Base-by-base conservation (phyloP, 2,888 invertebrate species). In the Ichneumoninae sp. region DNA sequence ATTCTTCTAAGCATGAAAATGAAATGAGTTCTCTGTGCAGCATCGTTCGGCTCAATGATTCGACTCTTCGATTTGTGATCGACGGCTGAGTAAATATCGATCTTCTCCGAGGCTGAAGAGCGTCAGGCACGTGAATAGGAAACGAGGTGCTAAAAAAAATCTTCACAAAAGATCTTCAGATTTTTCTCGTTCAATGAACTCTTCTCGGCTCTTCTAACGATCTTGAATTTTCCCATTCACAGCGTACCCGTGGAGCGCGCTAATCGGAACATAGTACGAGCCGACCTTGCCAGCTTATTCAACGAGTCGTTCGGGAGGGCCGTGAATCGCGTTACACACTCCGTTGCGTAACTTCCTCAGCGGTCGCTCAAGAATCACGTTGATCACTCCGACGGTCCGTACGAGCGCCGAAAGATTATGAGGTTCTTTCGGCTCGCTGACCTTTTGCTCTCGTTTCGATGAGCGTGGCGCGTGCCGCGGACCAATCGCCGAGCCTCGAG, bases 321-420 rank as follows among this genome's bases (percentile, higher is more conserved):
- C 60, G 72, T 57, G 36, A 22, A 65, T 50, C 62, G 65, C 57
- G 22, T 52, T 74, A 40, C 30, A 50, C 22, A 22, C 68, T 19
- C 13, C 74, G 66, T 83, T 70, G 71, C 72, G 77, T 66, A 83
- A 83, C 70, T 16, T 54, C n/a, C 75, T 47, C 75, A 71, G 71
- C 65, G 44, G 62, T 70, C 70, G 65, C 60, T 77, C 77, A 57
- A 69, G 74, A 65, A 79, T 80, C 65, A 57, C 54, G 65, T 75
- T 78, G 50, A 82, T 82, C 62, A 74, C 62, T 82, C 69, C 66
- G 57, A 22, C 62, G 26, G 52, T 4, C 33, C 16, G 36, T 57
- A 57, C 57, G 72, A 50, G 60, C 40, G 68, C 72, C 60, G 62
- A 74, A 78, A 77, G 60, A 78, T 76, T 70, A 54, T 44, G 33